Percentiles rank a stretch among this genome's conserved stretches.
Conservation (phyloP, 2,113 vertebrate species). For the Ceyx cyanopectus region DNA sequence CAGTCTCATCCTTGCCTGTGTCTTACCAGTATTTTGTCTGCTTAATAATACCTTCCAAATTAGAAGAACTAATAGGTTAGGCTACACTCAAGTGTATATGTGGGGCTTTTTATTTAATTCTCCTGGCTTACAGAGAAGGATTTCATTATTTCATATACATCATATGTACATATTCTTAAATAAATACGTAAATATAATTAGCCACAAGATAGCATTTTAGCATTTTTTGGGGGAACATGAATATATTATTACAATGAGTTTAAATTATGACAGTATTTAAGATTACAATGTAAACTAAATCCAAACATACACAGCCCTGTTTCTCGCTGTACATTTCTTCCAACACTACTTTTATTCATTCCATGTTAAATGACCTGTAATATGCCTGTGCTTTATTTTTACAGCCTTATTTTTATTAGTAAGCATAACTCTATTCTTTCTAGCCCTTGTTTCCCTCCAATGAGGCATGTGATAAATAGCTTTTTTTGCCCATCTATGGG, state of each 20-base stretch:
- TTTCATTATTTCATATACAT: neutral
- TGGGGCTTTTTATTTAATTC: neutral
- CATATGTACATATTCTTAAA: neutral
- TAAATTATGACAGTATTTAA: neutral
- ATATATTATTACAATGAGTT: neutral
- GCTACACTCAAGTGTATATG: neutral
- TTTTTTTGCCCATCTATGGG: neutral
- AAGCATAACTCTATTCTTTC: neutral
- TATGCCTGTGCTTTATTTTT: neutral
- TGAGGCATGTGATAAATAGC: neutral
- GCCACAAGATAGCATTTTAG: neutral
- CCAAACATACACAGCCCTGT: neutral
- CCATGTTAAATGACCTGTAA: neutral
- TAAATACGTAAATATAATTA: neutral
- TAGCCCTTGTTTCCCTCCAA: neutral
- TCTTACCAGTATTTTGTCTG: neutral
- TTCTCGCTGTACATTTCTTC: neutral
- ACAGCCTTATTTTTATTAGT: neutral
- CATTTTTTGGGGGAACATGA: fast-evolving
- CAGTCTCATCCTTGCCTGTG: neutral
- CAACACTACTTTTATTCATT: neutral
- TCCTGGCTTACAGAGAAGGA: neutral
- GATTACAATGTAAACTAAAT: neutral
- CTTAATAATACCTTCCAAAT: neutral
- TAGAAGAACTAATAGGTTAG: neutral